Evolutionary conservation across 2,888 invertebrate species (phyloP).

Genomic region (Meteorus colon): DNA sequence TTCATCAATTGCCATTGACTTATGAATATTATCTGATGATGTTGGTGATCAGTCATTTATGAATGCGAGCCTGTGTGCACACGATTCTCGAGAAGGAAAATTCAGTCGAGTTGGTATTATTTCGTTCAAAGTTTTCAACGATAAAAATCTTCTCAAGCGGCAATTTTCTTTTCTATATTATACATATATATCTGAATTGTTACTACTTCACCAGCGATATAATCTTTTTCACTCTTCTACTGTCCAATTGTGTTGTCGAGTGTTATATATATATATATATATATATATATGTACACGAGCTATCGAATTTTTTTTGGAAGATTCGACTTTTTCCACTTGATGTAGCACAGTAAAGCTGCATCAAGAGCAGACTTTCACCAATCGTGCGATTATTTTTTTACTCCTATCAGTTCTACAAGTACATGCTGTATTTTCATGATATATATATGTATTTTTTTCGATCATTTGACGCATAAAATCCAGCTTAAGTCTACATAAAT

Average conservation of each 20-base stretch:
- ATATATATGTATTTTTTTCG: not conserved
- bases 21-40: not conserved
- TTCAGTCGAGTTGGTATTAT: not conserved
- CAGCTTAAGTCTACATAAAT: not conserved
- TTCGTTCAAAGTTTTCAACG: not conserved
- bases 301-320: conserved; percentile 1
- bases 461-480: not conserved
- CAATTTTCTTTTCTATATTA: not conserved
- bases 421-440: conserved; percentile 9
- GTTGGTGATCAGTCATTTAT: not conserved
- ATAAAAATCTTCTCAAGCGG: not conserved
- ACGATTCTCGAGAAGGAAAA: not conserved
- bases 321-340: conserved; percentile 12
- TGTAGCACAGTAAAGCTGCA: not conserved
- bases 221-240: conserved; percentile 12
- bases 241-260: not conserved
- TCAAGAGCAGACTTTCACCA: not conserved
- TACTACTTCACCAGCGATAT: conserved; percentile 4
- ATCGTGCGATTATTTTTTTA: conserved; percentile 9
- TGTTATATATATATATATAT: not conserved
- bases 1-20: not conserved
- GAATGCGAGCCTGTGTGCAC: not conserved
- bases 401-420: not conserved
- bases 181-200: conserved; percentile 5
- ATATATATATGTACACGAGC: not conserved